A percentile compares a stretch with the other conserved stretches of the same genome.
phyloP scores from a whole-genome alignment of 1,140 invertebrate species.

The Phymastichus coffea region DNA sequence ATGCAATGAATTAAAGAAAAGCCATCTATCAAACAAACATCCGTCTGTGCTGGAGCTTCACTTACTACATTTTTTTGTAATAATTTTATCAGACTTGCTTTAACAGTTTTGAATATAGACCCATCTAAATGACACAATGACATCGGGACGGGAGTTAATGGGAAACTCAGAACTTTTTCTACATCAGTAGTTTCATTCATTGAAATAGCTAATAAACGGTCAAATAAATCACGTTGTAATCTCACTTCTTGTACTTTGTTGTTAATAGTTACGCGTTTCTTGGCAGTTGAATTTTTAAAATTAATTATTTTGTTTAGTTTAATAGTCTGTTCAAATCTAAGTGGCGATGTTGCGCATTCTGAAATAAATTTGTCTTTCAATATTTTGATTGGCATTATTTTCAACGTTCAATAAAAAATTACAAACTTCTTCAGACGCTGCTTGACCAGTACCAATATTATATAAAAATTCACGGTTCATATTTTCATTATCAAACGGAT shows the following conservation, averaged over 20 bases:
- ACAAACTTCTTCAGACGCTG: not conserved
- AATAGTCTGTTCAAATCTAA: slow-evolving; percentile 24
- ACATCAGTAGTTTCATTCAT: slow-evolving; percentile 33
- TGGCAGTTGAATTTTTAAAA: slow-evolving; percentile 17
- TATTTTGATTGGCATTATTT: not conserved
- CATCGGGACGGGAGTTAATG: slow-evolving; percentile 35
- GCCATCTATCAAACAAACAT: not conserved
- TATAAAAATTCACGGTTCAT: not conserved
- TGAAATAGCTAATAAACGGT: slow-evolving; percentile 31
- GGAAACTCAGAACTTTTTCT: slow-evolving; percentile 25
- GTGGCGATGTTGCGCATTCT: not conserved
- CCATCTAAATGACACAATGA: slow-evolving; percentile 43
- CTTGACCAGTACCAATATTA: slow-evolving; percentile 28
- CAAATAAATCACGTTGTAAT: slow-evolving; percentile 38
- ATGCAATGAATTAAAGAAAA: not conserved
- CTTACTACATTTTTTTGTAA: slow-evolving; percentile 31
- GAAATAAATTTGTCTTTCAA: slow-evolving; percentile 23
- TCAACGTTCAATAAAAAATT: slow-evolving; percentile 19
- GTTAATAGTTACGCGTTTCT: slow-evolving; percentile 18
- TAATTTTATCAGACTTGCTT: slow-evolving; percentile 33
- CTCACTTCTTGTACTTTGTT: slow-evolving; percentile 24
- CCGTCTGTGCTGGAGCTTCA: not conserved
- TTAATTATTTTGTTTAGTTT: slow-evolving; percentile 27
- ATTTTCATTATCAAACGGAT: slow-evolving; percentile 1
- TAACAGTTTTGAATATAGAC: slow-evolving; percentile 37